Evolutionary conservation across 2,113 vertebrate species (phyloP).

Genomic region (Brachirus orientalis): DNA sequence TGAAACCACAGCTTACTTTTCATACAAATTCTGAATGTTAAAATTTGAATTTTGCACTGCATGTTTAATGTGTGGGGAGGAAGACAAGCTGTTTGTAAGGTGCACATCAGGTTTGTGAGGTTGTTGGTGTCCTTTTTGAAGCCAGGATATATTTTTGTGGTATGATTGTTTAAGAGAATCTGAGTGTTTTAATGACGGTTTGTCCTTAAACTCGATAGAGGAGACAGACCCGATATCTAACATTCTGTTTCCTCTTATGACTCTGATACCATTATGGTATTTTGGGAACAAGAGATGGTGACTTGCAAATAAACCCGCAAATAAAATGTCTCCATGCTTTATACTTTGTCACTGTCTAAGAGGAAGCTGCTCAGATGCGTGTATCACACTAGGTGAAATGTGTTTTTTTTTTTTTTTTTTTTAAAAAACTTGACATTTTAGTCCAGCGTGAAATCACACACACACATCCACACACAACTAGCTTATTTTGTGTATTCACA

Average conservation of each 20-base stretch:
- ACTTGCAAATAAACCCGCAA: conserved; percentile 37
- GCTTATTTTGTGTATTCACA: too few relatives aligned
- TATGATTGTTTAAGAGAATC: conserved; percentile 11
- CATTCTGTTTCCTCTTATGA: conserved; percentile 12
- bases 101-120: too few relatives aligned
- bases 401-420: too few relatives aligned
- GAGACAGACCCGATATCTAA: conserved; percentile 59
- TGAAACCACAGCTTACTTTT: too few relatives aligned
- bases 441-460: too few relatives aligned
- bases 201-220: conserved; percentile 69
- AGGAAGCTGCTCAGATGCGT: background rate
- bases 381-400: background rate
- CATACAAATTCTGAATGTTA: too few relatives aligned
- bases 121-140: too few relatives aligned
- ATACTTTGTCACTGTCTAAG: background rate
- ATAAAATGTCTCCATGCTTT: conserved; percentile 21
- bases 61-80: too few relatives aligned
- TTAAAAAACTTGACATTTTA: too few relatives aligned
- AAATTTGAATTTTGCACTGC: too few relatives aligned
- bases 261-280: conserved; percentile 7
- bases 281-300: background rate
- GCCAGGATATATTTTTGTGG: background rate
- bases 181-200: conserved; percentile 68
- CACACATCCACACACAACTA: too few relatives aligned
- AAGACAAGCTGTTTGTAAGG: too few relatives aligned